Base-by-base conservation (phyloP, 1,140 invertebrate species). In the Batillaria attramentaria region DNA sequence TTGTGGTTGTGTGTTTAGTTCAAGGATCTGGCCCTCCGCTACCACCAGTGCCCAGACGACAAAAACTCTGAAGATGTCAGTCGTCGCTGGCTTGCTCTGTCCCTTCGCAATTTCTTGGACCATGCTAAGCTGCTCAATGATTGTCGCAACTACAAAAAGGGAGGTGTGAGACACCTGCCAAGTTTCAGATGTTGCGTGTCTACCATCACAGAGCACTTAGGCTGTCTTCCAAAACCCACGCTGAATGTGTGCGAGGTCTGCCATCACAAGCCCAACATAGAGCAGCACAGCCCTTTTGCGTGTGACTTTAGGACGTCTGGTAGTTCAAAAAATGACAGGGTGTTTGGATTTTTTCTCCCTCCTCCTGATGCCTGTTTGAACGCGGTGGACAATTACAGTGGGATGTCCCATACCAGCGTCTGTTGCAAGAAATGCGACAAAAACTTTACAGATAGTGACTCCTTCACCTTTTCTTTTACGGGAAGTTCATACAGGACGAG, bases 21-120 rank as follows among this genome's bases (percentile, higher is more conserved):
- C 2, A 87, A 88, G 75, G 89, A 91, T 83, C 69, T 90, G 31
- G 90, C 88, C 16, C 70, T 91, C 43, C 84, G 87, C 37, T 91
- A 90, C 79, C 76, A 81, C 37, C 89, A 89, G 76, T 91, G 84
- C 77, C 42, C 78, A 42, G 74, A 79, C 0, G 76, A 72, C 24
- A 8, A 69, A 1, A 72, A 62, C 5, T 28, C 74, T 24, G 28
- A 46, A 18, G 79, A 79, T 31, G 72, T 46, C 46, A 72, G 73
- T 33, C 13, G 28, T 10, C 35, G 28, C n/a, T 79, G 78, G 65
- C 33, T 68, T 33, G 31, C 39, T 5, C 75, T 75, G 39, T 46
- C 75, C 20, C 5, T 76, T 13, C 33, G 28, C n/a, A 65, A 73
- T 42, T 46, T 69, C 37, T 35, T 79, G 20, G 20, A 69, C 18